Evolutionary conservation across 2,113 vertebrate species (phyloP).

Genomic region (Deroptyus accipitrinus): DNA sequence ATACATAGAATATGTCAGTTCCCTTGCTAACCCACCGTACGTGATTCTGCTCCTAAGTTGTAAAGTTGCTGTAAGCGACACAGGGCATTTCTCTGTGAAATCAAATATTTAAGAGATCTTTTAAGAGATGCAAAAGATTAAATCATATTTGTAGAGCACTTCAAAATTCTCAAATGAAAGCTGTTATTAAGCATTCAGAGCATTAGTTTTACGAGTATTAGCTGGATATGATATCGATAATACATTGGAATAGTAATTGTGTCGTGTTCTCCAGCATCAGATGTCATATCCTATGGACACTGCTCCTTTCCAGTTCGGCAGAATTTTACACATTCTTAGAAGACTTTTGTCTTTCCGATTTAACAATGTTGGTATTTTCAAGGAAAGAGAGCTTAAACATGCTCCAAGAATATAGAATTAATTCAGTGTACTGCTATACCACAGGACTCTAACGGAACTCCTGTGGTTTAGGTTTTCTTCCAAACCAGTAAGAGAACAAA

Average conservation of each 20-base stretch:
- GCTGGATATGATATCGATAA: neutral
- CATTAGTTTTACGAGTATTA: neutral
- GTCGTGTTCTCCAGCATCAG: neutral
- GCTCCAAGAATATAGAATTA: neutral
- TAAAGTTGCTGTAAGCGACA: neutral
- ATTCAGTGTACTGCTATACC: neutral
- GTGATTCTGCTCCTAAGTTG: neutral
- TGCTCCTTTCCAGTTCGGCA: neutral
- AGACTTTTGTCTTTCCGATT: rapidly evolving
- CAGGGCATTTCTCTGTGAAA: neutral
- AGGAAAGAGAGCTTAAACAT: neutral
- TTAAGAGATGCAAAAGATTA: neutral
- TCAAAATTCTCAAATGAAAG: neutral
- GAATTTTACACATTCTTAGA: neutral
- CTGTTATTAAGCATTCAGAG: neutral
- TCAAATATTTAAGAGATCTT: neutral
- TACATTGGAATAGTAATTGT: neutral
- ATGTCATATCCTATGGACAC: rapidly evolving
- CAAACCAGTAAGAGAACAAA: neutral
- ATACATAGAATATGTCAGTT: neutral
- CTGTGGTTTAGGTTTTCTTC: neutral
- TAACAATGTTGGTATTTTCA: neutral
- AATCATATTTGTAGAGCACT: neutral
- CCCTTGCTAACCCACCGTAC: neutral
- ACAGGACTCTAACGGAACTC: neutral